These are phyloP conservation scores for Ailuropoda melanoleuca DNA, from an alignment of 2,113 vertebrate species.

Conservation along the genomic window DNA sequence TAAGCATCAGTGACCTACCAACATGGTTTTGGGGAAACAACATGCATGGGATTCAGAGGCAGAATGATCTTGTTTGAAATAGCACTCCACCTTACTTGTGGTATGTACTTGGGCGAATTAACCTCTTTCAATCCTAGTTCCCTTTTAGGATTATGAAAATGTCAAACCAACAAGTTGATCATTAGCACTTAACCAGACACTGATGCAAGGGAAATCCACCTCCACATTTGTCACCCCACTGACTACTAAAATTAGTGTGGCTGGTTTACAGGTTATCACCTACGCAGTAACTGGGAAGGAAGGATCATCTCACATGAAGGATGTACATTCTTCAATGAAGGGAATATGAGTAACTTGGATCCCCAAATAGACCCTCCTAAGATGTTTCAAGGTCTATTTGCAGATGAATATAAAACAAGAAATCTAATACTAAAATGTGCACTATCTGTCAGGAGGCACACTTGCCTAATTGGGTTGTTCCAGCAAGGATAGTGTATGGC, in stretches of 20 bases:
- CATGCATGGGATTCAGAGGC: background rate
- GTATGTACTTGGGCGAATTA: background rate
- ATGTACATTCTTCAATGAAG: background rate
- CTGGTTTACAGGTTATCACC: background rate
- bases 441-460: background rate
- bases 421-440: background rate
- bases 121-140: background rate
- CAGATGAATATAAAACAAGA: background rate
- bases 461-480: background rate
- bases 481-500: background rate
- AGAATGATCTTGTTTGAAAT: background rate
- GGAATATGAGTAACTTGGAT: background rate
- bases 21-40: background rate
- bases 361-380: background rate
- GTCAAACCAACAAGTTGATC: background rate
- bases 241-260: background rate
- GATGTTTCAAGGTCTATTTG: conserved; percentile 3
- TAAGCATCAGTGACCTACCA: background rate
- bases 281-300: background rate
- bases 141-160: background rate
- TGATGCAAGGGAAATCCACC: background rate
- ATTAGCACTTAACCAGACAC: background rate
- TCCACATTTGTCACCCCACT: background rate
- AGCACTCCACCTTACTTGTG: background rate
- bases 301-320: background rate